Base-by-base conservation (phyloP, 2,888 invertebrate species). In the Hyppa rectilinea region DNA sequence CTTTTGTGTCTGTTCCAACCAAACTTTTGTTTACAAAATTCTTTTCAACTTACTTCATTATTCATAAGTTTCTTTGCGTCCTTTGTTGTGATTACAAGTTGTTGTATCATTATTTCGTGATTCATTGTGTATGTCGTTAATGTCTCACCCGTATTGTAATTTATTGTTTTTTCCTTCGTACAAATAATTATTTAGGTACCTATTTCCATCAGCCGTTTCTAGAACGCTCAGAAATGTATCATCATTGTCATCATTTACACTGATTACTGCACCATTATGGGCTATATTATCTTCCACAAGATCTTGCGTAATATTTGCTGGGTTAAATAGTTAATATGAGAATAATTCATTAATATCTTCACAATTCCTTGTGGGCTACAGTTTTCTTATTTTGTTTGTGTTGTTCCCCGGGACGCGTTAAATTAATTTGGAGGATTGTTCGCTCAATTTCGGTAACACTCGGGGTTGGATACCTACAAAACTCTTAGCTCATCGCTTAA, bases 351-450 rank as follows among this genome's bases (percentile, higher is more conserved):
- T 59, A 31, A 34, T 60, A 59, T 59, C 31, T 14, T 7, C 14
- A 31, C 31, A 5, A 31, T 34, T 65, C 6, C 29, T 12, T 26
- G 17, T 45, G 63, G 5, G n/a, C 1, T 45, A 20, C 20, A 26
- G 26, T 65, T 78, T 71, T 59, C 36, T 58, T 66, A 60, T 53
- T 52, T 62, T 66, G 65, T 73, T 63, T 72, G 49, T 72, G 58
- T 67, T 71, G 23, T 23, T 55, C 40, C 23, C 23, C n/a, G 29
- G 36, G 45, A 12, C 56, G 53, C 58, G 75, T 79, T 79, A 55
- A 75, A 78, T 78, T 75, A 78, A 82, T 84, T 82, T 76, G 47
- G 62, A 52, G 68, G 43, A 67, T 76, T 79, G 75, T 84, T 81
- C 56, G 49, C 55, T 55, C 65, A 75, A 68, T 82, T 70, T 65